phyloP scores from a whole-genome alignment of 2,888 invertebrate species.

The Aphelenchoides bicaudatus region DNA sequence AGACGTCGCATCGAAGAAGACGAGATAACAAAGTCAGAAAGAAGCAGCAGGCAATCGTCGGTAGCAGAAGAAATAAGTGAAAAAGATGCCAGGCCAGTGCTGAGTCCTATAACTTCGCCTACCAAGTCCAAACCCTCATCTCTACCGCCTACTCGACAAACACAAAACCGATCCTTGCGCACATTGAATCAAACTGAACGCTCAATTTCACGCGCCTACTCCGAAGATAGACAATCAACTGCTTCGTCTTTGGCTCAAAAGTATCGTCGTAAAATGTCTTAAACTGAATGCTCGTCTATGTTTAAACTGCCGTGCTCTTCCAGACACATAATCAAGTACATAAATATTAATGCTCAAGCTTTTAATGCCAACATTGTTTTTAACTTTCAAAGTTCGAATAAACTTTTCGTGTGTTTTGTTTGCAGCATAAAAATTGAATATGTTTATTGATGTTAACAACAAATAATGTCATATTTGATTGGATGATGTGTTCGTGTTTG shows the following conservation, averaged over 20 bases:
- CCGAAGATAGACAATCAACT: background rate
- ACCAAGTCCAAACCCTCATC: constrained; percentile 7
- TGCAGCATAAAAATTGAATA: too few species aligned
- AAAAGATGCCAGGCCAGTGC: constrained; percentile 3
- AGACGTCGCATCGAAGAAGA: constrained; percentile 7
- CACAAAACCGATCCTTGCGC: constrained; percentile 8
- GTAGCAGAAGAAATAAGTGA: background rate
- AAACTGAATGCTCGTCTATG: too few species aligned
- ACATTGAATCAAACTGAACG: too few species aligned
- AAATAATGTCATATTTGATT: too few species aligned
- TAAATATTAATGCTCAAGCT: too few species aligned
- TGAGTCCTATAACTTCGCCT: constrained; percentile 15
- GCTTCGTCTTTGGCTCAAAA: background rate
- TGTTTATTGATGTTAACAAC: too few species aligned
- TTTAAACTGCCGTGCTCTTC: too few species aligned
- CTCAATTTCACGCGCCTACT: constrained; percentile 5
- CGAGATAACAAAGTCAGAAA: background rate
- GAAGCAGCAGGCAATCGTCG: background rate
- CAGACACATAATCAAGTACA: too few species aligned
- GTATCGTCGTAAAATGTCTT: constrained; percentile 18
- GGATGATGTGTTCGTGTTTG: too few species aligned
- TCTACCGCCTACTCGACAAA: background rate
- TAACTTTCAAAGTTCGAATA: too few species aligned
- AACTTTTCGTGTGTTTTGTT: too few species aligned
- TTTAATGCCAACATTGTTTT: too few species aligned